A percentile compares a stretch with the other conserved stretches of the same genome.
Evolutionary conservation across 2,797 vertebrate genomes (phyloP).

Genomic region (Podargus strigoides): DNA sequence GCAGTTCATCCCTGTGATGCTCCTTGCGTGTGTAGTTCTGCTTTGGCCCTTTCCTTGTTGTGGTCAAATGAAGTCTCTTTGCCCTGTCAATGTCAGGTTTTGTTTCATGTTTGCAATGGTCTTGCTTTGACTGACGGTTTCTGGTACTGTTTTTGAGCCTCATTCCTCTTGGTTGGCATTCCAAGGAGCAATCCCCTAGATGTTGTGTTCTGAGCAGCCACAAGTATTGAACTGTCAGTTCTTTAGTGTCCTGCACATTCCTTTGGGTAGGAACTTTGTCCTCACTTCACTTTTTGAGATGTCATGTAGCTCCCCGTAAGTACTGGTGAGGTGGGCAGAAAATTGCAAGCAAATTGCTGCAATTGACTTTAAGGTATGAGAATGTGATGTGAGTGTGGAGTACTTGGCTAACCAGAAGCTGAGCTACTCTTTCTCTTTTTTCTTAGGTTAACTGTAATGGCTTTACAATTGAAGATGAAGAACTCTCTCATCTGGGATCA

Average conservation of each 20-base stretch:
- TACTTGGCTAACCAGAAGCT: background rate
- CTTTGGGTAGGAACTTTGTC: background rate
- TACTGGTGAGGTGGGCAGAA: background rate
- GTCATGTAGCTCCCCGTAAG: background rate
- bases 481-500: conserved; percentile 91
- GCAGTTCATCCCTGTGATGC: background rate
- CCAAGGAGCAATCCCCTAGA: background rate
- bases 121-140: background rate
- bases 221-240: background rate
- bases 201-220: background rate
- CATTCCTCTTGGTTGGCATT: background rate
- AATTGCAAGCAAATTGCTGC: background rate
- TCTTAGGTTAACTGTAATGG: conserved; percentile 93
- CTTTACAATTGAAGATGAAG: conserved; percentile 96
- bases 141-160: background rate
- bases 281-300: background rate
- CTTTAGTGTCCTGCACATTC: background rate
- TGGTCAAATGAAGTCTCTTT: background rate
- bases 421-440: background rate
- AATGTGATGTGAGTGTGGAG: background rate
- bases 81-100: background rate
- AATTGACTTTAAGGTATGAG: background rate
- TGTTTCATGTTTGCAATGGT: background rate
- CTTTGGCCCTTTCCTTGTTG: background rate
- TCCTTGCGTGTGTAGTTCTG: background rate